phyloP scores from a whole-genome alignment of 2,888 invertebrate genomes.

The Agriopis leucophaearia region DNA sequence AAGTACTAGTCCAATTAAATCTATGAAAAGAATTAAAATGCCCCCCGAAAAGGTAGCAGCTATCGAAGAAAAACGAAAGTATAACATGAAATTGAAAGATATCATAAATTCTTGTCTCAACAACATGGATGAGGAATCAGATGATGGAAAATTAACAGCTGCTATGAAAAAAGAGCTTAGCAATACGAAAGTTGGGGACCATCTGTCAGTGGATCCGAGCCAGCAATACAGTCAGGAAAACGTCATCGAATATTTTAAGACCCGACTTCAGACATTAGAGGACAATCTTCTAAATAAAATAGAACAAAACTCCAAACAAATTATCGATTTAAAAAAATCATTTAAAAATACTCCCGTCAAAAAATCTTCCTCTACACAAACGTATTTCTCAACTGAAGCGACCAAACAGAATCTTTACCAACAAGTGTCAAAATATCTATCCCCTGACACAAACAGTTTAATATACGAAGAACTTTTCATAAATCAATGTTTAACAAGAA shows the following conservation, averaged over 20 bases:
- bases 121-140: conserved; percentile 56
- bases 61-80: conserved; percentile 75
- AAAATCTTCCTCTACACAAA: conserved; percentile 59
- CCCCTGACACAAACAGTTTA: conserved; percentile 65
- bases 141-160: conserved; percentile 38
- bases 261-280: conserved; percentile 73
- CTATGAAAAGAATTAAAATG: conserved; percentile 58
- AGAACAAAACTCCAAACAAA: conserved; percentile 71
- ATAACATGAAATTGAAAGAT: conserved; percentile 77
- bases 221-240: conserved; percentile 56
- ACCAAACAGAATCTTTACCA: conserved; percentile 70
- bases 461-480: conserved; percentile 79
- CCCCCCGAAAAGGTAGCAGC: conserved; percentile 71
- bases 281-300: conserved; percentile 69
- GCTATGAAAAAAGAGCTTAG: conserved; percentile 34
- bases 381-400: conserved; percentile 55
- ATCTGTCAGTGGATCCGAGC: conserved; percentile 47
- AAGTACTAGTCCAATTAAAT: conserved; percentile 24
- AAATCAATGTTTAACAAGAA: conserved; percentile 54
- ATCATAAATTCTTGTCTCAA: conserved; percentile 71
- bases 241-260: conserved; percentile 67
- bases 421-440: conserved; percentile 76
- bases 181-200: conserved; percentile 26
- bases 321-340: conserved; percentile 63
- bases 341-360: conserved; percentile 44